Evolutionary conservation across 2,113 vertebrate genomes (phyloP).

Genomic region (Callionymus lyra): DNA sequence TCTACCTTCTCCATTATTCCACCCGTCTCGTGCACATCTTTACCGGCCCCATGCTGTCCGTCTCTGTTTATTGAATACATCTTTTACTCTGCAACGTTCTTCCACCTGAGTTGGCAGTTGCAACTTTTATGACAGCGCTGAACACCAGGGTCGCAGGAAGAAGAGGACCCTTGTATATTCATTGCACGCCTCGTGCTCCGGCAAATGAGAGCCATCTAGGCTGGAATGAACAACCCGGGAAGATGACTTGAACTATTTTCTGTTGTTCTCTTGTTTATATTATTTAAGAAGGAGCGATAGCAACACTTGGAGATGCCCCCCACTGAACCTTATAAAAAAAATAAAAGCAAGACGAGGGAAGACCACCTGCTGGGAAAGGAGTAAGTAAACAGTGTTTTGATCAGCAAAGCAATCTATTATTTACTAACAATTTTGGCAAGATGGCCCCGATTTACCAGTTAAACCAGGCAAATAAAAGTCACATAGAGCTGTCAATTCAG

Average conservation of each 20-base stretch:
- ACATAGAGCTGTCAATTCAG: conserved; percentile 19
- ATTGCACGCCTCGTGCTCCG: conserved; percentile 77
- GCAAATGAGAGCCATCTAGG: conserved; percentile 74
- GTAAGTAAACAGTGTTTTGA: conserved; percentile 86
- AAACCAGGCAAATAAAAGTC: conserved; percentile 39
- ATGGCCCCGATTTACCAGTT: conserved; percentile 66
- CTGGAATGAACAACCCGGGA: conserved; percentile 89
- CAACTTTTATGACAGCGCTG: conserved; percentile 79
- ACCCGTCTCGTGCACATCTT: conserved; percentile 94
- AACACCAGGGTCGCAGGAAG: conserved; percentile 33
- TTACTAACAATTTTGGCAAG: conserved; percentile 77
- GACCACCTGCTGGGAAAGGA: conserved; percentile 89
- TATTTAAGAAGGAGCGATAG: conserved; percentile 76
- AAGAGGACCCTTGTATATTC: conserved; percentile 56
- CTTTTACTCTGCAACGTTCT: conserved; percentile 95
- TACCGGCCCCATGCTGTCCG: conserved; percentile 90
- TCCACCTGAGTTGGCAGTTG: conserved; percentile 98
- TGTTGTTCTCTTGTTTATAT: conserved; percentile 56
- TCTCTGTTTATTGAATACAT: conserved; percentile 99
- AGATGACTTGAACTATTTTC: conserved; percentile 70
- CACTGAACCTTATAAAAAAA: conserved; percentile 92
- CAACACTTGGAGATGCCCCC: conserved; percentile 69
- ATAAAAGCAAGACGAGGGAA: conserved; percentile 81
- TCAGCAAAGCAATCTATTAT: conserved; percentile 86
- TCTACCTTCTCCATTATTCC: conserved; percentile 89